These are phyloP conservation scores for Chymomyza costata DNA, from an alignment of 1,140 invertebrate genomes.

Conservation along the genomic window DNA sequence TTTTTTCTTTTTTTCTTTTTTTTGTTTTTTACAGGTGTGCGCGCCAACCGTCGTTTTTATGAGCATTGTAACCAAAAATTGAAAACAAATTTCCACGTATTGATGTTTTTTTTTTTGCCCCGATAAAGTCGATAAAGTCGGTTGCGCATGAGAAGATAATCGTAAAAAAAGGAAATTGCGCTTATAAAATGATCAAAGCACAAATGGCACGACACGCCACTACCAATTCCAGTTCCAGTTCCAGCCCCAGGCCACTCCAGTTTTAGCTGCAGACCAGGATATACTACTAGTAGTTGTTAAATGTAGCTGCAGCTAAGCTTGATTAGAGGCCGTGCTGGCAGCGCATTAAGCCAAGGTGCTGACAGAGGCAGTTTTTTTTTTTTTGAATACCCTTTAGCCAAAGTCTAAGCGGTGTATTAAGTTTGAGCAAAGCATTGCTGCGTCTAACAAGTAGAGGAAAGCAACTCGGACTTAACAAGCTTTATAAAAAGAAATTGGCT, in stretches of 20 bases:
- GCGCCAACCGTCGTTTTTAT: conserved; percentile 47
- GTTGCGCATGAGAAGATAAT: conserved; percentile 56
- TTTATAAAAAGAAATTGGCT: too few species aligned
- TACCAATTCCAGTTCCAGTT: too few species aligned
- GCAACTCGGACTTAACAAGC: too few species aligned
- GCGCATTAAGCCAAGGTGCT: too few species aligned
- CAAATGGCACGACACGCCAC: conserved; percentile 21
- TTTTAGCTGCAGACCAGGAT: too few species aligned
- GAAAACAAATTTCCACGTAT: conserved; percentile 69
- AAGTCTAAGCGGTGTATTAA: too few species aligned
- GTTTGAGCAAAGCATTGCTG: too few species aligned
- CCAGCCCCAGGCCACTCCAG: too few species aligned
- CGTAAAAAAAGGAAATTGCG: conserved; percentile 57
- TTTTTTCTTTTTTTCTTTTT: not conserved
- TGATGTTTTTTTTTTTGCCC: conserved; percentile 28
- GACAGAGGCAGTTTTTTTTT: conserved; percentile 32
- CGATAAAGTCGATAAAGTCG: conserved; percentile 5
- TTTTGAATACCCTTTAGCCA: too few species aligned
- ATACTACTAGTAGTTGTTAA: too few species aligned
- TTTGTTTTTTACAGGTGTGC: not conserved
- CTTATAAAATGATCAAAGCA: conserved; percentile 58
- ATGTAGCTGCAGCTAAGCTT: conserved; percentile 23
- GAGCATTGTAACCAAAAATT: conserved; percentile 65
- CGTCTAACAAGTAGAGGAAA: too few species aligned
- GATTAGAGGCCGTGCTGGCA: conserved; percentile 47